Conservation (phyloP, 2,888 invertebrate genomes). For the Perdita meconis region DNA sequence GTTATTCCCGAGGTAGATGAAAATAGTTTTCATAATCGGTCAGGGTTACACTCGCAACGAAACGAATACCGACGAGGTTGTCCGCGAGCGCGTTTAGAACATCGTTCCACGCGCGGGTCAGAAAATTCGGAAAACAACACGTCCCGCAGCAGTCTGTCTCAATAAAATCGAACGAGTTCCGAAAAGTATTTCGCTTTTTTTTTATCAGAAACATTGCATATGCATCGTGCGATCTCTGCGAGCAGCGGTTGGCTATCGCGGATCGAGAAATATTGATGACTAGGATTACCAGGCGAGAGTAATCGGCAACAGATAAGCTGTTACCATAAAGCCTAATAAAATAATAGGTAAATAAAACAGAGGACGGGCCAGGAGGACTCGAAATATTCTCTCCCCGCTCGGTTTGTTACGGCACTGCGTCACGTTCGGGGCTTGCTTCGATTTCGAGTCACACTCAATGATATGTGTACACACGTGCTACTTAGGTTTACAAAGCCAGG, state of each 20-base stretch:
- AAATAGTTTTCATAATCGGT: conserved; percentile 57
- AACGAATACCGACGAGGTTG: conserved; percentile 42
- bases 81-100: conserved; percentile 31
- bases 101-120: conserved; percentile 23
- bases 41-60: conserved; percentile 21
- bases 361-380: conserved; percentile 14
- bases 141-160: conserved; percentile 58
- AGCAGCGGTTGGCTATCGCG: conserved; percentile 35
- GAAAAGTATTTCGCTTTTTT: conserved; percentile 56
- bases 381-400: conserved; percentile 53
- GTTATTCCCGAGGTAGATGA: conserved; percentile 47
- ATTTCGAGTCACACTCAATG: conserved; percentile 75
- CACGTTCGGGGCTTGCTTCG: conserved; percentile 69
- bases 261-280: conserved; percentile 48
- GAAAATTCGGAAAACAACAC: conserved; percentile 58
- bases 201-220: conserved; percentile 53
- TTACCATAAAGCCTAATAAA: conserved; percentile 28
- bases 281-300: conserved; percentile 29
- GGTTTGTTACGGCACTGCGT: conserved; percentile 64
- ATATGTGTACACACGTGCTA: conserved; percentile 75
- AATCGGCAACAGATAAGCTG: conserved; percentile 32
- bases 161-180: conserved; percentile 64
- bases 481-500: conserved; percentile 71
- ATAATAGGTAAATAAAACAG: conserved; percentile 48
- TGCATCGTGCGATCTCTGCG: conserved; percentile 47